Evolutionary conservation across 2,888 invertebrate species (phyloP), one percentile per base, ranked within the genome.

Genomic region (Trissolcus japonicus): DNA sequence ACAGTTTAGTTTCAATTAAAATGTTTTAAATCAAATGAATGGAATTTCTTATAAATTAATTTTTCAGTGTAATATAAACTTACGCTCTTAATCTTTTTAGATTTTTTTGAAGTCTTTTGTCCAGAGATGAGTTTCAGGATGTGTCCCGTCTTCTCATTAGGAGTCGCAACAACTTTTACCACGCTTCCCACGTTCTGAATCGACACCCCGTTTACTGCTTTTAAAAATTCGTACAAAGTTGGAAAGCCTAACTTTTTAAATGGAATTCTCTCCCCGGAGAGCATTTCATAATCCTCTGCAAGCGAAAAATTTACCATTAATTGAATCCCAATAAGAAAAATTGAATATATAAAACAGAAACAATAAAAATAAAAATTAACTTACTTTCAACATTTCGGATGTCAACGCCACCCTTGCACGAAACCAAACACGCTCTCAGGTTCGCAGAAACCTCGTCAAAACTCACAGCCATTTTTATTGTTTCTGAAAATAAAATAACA

Each of bases 261-360:
- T 4, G 94, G 94, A 81, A 95, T 92, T 80, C 88, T 88, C 83
- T 91, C 91, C 29, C 93, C 93, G 85, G 93, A 92, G 21, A 94
- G 86, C 79, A 91, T 91, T 57, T 86, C 87, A 86, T 93, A 95
- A 83, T 95, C 94, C 57, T 90, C 92, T 91, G 46, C 11, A 65
- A 69, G 53, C 14, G 2, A 16, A 6, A 9, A 46, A 46, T 46
- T 16, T n/a, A 6, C 9, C 3, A 46, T 46, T 14, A 46, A n/a
- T 14, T 6, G 1, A 6, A 46, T 46, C 2, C 9, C 4, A 1
- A 1, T 0, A 7, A 46, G 4, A 16, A 43, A 43, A n/a, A 43
- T 43, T 41, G 9, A 13, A 14, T 16, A n/a, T 46, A 6, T 2
- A 46, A 6, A 14, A 46, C n/a, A 46, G 9, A 6, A 9, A 14